Base-by-base conservation (phyloP, 2,888 invertebrate genomes). In the Eupithecia abbreviata region DNA sequence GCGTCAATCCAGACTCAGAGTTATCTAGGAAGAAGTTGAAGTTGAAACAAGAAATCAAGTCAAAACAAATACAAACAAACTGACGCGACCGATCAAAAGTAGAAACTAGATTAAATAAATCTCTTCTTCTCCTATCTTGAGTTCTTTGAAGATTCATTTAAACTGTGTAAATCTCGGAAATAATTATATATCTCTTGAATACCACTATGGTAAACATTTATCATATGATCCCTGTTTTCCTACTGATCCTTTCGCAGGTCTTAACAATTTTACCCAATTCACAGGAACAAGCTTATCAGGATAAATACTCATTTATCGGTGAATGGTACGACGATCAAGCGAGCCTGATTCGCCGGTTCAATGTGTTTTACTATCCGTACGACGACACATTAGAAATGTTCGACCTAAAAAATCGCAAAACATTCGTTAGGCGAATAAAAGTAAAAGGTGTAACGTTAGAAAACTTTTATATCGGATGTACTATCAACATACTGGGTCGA, bases 271-370 rank as follows among this genome's bases (percentile, higher is more conserved):
- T n/a, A 43, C 9, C 3, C 9, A 30, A 45, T 47, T 86, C 90
- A 73, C 82, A 95, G 94, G 94, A 95, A 81, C 95, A 93, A 76
- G 93, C 95, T 67, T 96, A 95, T 84, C 92, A 85, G 76, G 95
- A 96, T 76, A 96, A 95, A 88, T 93, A 95, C 83, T 91, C 95
- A 6, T 98, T 98, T 90, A 90, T 96, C 77, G 97, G 97, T 3
- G 98, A 98, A 93, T 99, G 98, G 98, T 98, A 97, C 87, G 98
- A 98, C 88, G 96, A 96, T 82, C 96, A 97, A 85, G 97, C 98
- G 0, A 96, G 96, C 65, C 95, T 97, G 18, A 92, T 96, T 42
- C 96, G 97, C 84, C 96, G 96, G 80, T 98, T 98, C 90, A 95
- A 96, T 85, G 91, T 98, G 71, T 97, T 97, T 84, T 98, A 96